Evolutionary conservation across 2,113 vertebrate genomes (phyloP), one percentile per base, ranked within the genome.

Genomic region (Barnardius zonarius): DNA sequence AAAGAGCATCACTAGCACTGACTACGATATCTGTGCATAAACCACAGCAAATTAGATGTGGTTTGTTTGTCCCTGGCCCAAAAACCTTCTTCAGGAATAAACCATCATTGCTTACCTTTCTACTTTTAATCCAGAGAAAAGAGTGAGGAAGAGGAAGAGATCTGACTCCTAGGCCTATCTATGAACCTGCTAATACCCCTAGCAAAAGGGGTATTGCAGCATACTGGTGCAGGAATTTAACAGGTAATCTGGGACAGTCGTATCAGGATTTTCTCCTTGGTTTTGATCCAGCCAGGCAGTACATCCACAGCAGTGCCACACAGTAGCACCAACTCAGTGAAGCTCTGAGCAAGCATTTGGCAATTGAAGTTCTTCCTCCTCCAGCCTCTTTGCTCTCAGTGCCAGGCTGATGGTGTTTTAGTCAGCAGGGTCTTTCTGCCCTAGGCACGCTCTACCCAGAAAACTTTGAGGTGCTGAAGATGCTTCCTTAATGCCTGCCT

Each of bases 241-340:
- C 22, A 46, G 30, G 35, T 6, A 28, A 13, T 2, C 44, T 57
- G 39, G 39, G 30, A 25, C n/a, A 49, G 31, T 10, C 20, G 7
- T 20, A 16, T 30, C 3, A 13, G 18, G 4, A 13, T 6, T 11
- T 83, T 41, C 62, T 61, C 44, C 43, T 67, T 0, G 0, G 6
- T n/a, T 86, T 51, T 22, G 35, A 25, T 61, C 33, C 55, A 41
- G 3, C n/a, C 62, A 55, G 44, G 37, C n/a, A 33, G n/a, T 7
- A 16, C 28, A 8, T 14, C 22, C 6, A 0, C 14, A 73, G 72
- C n/a, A 17, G 5, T 16, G 15, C 7, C 46, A 4, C 44, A 5
- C 20, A 39, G 24, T 57, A 75, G 79, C 48, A n/a, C 33, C 63
- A 37, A 25, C 52, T 77, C 63, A 86, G 57, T 20, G 35, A 61